These are phyloP conservation scores for Pogona vitticeps DNA, from an alignment of 2,113 vertebrate species.

Conservation along the genomic window DNA sequence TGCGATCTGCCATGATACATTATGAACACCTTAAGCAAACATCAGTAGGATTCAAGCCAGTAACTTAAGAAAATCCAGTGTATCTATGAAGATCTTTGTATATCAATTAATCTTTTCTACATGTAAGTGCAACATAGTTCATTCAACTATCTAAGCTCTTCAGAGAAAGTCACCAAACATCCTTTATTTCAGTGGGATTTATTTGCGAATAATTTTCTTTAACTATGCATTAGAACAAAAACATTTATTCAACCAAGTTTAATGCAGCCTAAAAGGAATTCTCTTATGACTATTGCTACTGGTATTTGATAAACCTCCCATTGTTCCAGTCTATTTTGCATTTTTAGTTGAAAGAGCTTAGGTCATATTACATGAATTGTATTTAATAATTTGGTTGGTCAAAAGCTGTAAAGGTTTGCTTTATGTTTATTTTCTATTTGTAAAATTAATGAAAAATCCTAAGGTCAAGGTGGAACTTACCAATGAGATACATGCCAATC, in stretches of 20 bases:
- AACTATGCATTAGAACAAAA: not conserved
- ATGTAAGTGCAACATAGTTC: not conserved
- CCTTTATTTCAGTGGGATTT: not conserved
- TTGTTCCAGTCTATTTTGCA: not conserved
- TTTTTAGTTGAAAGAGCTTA: not conserved
- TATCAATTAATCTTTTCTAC: too few species aligned
- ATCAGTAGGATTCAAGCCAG: too few species aligned
- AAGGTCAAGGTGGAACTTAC: conserved; percentile 74
- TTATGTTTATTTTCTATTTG: not conserved
- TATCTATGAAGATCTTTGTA: too few species aligned
- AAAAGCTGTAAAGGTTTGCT: not conserved
- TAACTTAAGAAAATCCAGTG: too few species aligned
- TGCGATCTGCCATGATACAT: too few species aligned
- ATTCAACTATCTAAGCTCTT: not conserved
- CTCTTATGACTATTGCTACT: too few species aligned
- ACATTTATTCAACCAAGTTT: not conserved
- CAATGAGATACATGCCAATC: conserved; percentile 97
- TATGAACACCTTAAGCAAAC: too few species aligned
- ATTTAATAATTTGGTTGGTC: too few species aligned
- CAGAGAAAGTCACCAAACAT: not conserved
- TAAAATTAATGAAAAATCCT: conserved; percentile 24
- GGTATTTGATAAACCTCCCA: not conserved
- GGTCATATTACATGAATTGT: too few species aligned
- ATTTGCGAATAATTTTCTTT: not conserved
- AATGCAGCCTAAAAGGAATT: not conserved